Percentiles rank a stretch among this genome's conserved stretches.
Conservation (phyloP, 2,113 vertebrate genomes). For the Hepsetus odoe region DNA sequence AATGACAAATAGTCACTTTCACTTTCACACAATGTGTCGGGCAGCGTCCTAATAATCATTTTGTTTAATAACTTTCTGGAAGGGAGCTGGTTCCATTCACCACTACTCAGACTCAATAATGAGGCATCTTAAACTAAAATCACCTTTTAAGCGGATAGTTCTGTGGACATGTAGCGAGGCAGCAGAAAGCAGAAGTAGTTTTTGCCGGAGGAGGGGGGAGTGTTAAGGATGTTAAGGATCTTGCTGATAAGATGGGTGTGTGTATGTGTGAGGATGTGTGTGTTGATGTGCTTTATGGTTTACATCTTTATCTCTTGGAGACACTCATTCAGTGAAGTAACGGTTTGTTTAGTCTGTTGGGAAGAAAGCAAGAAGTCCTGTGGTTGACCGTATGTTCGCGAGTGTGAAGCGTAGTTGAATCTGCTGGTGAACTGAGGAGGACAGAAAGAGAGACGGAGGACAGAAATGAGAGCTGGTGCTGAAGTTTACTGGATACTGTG, state of each 20-base stretch:
- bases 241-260: constrained; percentile 5
- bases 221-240: neutral
- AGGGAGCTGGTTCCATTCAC: too few species aligned
- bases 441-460: neutral
- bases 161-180: too few species aligned
- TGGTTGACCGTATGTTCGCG: neutral
- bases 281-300: neutral
- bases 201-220: neutral
- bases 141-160: too few species aligned
- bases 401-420: neutral
- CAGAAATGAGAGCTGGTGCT: neutral
- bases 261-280: neutral
- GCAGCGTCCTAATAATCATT: too few species aligned
- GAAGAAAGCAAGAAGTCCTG: neutral
- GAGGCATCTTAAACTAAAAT: too few species aligned
- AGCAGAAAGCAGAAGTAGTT: too few species aligned
- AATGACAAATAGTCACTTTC: too few species aligned
- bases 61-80: too few species aligned
- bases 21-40: too few species aligned
- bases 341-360: neutral
- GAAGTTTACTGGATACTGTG: neutral
- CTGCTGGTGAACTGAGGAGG: neutral
- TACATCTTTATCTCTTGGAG: constrained; percentile 1
- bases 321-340: neutral
- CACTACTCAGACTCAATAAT: too few species aligned